phyloP scores from a whole-genome alignment of 2,888 invertebrate genomes.

The Leucania comma region DNA sequence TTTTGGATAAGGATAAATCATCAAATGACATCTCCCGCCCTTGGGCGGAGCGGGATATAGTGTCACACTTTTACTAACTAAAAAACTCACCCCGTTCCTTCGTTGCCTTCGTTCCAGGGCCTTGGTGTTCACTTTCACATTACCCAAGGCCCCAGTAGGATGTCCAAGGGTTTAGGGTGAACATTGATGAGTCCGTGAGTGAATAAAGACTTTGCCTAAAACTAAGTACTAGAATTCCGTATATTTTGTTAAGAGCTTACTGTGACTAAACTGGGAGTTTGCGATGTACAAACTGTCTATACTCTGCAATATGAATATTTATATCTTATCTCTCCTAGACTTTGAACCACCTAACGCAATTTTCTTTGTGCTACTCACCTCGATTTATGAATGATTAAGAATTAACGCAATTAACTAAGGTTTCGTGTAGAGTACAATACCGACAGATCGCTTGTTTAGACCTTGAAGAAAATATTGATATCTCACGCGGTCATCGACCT shows the following conservation, averaged over 20 bases:
- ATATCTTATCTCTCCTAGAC: not conserved
- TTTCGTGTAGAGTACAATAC: not conserved
- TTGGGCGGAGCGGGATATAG: too few species aligned
- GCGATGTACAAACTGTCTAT: not conserved
- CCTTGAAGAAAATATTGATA: conserved; percentile 5
- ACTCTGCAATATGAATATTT: not conserved
- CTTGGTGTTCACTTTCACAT: too few species aligned
- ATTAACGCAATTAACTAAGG: not conserved
- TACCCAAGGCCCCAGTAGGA: too few species aligned
- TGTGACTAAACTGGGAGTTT: not conserved
- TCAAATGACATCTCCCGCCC: too few species aligned
- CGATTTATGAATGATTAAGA: not conserved
- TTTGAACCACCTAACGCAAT: not conserved
- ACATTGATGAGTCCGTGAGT: too few species aligned
- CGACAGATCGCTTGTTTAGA: not conserved
- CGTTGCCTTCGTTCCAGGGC: too few species aligned
- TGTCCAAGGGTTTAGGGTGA: too few species aligned
- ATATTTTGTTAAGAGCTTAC: not conserved
- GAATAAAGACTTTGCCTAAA: too few species aligned
- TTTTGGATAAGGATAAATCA: too few species aligned
- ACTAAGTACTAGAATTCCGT: not conserved
- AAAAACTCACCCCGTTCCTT: too few species aligned
- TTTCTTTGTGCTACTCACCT: not conserved
- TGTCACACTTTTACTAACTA: too few species aligned
- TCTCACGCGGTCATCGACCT: conserved; percentile 4